Evolutionary conservation across 2,113 vertebrate species (phyloP), one percentile per base, ranked within the genome.

Genomic region (Peromyscus californicus): DNA sequence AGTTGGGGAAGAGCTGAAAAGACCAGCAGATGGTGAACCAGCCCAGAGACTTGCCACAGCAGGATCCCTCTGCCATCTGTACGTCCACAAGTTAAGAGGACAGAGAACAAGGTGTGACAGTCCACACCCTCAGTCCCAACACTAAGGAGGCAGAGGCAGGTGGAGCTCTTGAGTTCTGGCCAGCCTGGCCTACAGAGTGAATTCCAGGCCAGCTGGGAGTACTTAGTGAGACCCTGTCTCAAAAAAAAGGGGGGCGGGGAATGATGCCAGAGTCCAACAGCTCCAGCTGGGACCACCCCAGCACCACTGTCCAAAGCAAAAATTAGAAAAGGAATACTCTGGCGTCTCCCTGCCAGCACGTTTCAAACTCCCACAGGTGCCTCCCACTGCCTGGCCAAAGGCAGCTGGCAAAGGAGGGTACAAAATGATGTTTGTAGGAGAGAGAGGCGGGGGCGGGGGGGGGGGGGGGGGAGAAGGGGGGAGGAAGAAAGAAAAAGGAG

Each of bases 381-480:
- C 51, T 80, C 51, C 9, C 48, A 19, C 48, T 36, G 78, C 78
- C 48, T 54, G 29, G 8, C 76, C 48, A 80, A 80, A 79, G 48
- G 48, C 75, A 79, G 48, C 1, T 36, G 48, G 33, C 31, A 36
- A 80, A 36, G 22, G 39, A 75, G 39, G n/a, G 22, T 45, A 45
- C 74, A 76, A 45, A 76, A 29, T 10, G 19, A 74, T 57, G 33
- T 54, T 57, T 80, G 33, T 80, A 36, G 78, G 17, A 80, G 9
- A 54, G 51, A 57, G 31, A 54, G 29, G 4, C 9, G 17, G 31
- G 31, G 11, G 31, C 19, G 31, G 48, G 21, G 13, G n/a, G 7
- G 12, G 1, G 26, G 22, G 31, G 76, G 29, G 26, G 8, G 0
- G 7, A 4, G 15, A n/a, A n/a, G 33, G 16, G 36, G 29, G 15